Conservation (phyloP, 2,888 invertebrate species). For the Ametastegia equiseti region DNA sequence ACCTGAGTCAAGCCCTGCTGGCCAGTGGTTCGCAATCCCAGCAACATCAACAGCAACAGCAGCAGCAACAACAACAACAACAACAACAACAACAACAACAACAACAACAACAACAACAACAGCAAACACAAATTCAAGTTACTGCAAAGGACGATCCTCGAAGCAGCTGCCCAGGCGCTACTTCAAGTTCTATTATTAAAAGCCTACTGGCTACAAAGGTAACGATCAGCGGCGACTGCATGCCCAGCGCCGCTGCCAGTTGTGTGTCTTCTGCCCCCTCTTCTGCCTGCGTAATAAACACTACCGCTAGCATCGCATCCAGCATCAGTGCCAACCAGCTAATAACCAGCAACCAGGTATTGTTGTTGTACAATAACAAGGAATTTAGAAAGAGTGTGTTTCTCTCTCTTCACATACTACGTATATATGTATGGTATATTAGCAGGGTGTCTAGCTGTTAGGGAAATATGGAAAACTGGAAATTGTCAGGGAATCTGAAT, state of each 20-base stretch:
- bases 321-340: conserved; percentile 76
- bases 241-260: conserved; percentile 74
- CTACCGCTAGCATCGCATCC: conserved; percentile 75
- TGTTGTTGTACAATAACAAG: conserved; percentile 60
- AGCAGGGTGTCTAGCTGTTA: too few relatives aligned
- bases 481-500: too few relatives aligned
- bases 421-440: too few relatives aligned
- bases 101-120: conserved; percentile 63
- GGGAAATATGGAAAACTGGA: too few relatives aligned
- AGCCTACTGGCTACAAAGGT: conserved; percentile 97
- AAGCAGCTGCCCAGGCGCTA: conserved; percentile 74
- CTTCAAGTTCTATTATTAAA: conserved; percentile 92
- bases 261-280: conserved; percentile 71
- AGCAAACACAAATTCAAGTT: conserved; percentile 68
- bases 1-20: conserved; percentile 80
- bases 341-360: conserved; percentile 75
- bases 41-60: conserved; percentile 62
- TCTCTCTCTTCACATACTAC: background rate
- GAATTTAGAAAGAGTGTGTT: conserved; percentile 8
- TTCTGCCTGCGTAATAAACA: conserved; percentile 75
- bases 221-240: conserved; percentile 79
- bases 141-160: conserved; percentile 71
- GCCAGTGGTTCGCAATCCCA: conserved; percentile 73
- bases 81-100: conserved; percentile 63
- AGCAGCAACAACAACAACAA: too few relatives aligned